Base-by-base conservation (phyloP, 2,888 invertebrate species). In the Bimastos eiseni region DNA sequence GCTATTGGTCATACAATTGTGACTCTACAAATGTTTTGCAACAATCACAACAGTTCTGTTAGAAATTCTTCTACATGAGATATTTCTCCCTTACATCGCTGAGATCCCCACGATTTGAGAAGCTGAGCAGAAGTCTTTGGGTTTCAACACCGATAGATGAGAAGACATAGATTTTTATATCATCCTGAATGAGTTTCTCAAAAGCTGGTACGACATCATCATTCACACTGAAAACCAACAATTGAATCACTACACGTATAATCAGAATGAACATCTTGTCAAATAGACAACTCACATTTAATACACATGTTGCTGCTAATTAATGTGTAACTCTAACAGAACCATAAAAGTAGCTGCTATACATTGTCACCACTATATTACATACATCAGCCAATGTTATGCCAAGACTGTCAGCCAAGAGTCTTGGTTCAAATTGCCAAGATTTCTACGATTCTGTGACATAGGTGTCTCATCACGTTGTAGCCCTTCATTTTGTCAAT, bases 51-150 rank as follows among this genome's bases (percentile, higher is more conserved):
- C 49, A 70, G 70, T 70, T 70, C 70, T n/a, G 70, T 70, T 70
- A 70, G 6, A 70, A 70, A 70, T n/a, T 70, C 70, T 70, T n/a
- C n/a, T 70, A 30, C 11, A 11, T n/a, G 70, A 70, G 30, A 70
- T 70, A n/a, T 11, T 15, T 17, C 8, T 70, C 70, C 11, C 70
- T 70, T 70, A 70, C 70, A 70, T 70, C 70, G 70, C 70, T 70
- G 30, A 70, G 70, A n/a, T 70, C 70, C 13, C 70, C 70, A 70
- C n/a, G 70, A 70, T 70, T 70, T 70, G 70, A 70, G 70, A 70
- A 70, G 70, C 70, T 70, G 70, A 70, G 70, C 70, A 70, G 70
- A n/a, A 70, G 70, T 70, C 70, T 70, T 70, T 70, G 70, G 30
- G 70, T 70, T n/a, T 70, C 70, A n/a, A 70, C 70, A 70, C 70